Base-by-base conservation (phyloP, 37 sponge, comb jelly and placozoan genomes). In the Haliclona indistincta region DNA sequence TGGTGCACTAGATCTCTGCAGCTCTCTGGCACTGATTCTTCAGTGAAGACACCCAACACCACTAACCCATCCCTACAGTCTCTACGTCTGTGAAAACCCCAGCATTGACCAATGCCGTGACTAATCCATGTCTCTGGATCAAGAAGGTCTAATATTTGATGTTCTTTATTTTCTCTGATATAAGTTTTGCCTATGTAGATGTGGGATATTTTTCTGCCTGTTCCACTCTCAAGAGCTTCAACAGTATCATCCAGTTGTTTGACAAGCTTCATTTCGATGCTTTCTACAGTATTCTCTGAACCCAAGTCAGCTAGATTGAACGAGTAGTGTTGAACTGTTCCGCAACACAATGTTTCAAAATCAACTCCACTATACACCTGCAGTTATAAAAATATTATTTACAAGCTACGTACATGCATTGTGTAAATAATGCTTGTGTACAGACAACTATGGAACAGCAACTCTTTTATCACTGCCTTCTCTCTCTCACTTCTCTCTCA, bases 141-240 rank as follows among this genome's bases (percentile, higher is more conserved):
- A 43, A 68, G 38, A 10, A 15, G 13, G 15, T 47, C 10, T 47
- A 10, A 10, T 17, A 10, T 10, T 47, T 15, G 13, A 10, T 8
- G 7, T 8, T 64, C 22, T 13, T 8, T 8, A 30, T 33, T 64
- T 3, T 33, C 3, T 2, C 22, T 29, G 34, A 64, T 8, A 34
- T 35, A 64, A 3, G 66, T 64, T 8, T 64, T 64, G 22, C 66
- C 66, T 2, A 64, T 64, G 36, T 64, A 64, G 4, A 64, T 30
- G 20, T 64, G 22, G 22, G 32, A 17, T 47, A 47, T 47, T 47
- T 10, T 47, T 17, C 51, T 10, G 15, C 10, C 13, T 17, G 51
- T 17, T 47, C 15, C 51, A 17, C 15, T 10, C 15, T 47, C 51
- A 17, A 47, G 15, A 17, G 10, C 13, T 47, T 10, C 15, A 15